These are phyloP conservation scores for Camponotus pennsylvanicus DNA, from an alignment of 1,140 invertebrate genomes.

Conservation along the genomic window DNA sequence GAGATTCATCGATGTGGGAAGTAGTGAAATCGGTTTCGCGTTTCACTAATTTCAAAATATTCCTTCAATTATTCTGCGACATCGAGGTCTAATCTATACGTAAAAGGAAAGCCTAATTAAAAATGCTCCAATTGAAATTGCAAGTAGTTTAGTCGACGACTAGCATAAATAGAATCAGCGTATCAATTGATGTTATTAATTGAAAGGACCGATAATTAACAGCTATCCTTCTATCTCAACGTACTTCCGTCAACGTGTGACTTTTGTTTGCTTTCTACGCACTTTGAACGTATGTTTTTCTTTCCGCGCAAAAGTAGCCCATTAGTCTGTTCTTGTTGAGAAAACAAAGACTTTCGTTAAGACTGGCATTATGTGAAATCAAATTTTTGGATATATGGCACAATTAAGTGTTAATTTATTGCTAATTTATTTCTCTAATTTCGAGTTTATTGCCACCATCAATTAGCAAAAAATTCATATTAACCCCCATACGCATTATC, in stretches of 20 bases:
- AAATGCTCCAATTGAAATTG: conserved; percentile 58
- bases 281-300: not conserved
- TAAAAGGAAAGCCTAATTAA: conserved; percentile 33
- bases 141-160: conserved; percentile 51
- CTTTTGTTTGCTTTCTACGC: conserved; percentile 23
- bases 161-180: conserved; percentile 41
- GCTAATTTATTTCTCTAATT: no score
- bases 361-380: no score
- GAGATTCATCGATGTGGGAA: not conserved
- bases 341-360: not conserved
- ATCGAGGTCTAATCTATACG: not conserved
- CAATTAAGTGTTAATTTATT: no score
- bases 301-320: not conserved
- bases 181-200: conserved; percentile 71
- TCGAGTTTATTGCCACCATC: no score
- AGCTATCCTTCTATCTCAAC: conserved; percentile 56
- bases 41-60: conserved; percentile 66
- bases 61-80: conserved; percentile 38
- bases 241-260: conserved; percentile 43
- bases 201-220: conserved; percentile 59
- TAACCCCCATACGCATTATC: no score
- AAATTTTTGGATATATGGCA: no score
- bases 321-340: not conserved
- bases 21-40: conserved; percentile 58
- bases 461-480: no score